Conservation (phyloP, 1,140 invertebrate genomes). For the Kradibia gibbosae region DNA sequence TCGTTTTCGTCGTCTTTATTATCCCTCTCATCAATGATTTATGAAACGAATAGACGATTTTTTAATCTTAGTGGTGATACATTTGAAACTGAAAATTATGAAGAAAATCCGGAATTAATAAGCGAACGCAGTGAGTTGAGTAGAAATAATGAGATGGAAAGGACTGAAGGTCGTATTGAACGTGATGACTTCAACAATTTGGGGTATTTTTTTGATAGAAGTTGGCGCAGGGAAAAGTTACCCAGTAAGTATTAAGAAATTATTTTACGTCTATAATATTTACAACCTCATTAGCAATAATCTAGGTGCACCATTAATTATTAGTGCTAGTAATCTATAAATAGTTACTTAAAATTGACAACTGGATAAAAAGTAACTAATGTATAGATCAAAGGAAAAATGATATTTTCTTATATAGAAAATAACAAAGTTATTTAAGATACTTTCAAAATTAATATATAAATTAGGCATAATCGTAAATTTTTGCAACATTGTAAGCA, state of each 20-base stretch:
- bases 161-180: slow-evolving; percentile 35
- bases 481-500: too few species aligned
- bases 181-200: slow-evolving; percentile 61
- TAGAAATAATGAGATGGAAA: slow-evolving; percentile 37
- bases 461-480: too few species aligned
- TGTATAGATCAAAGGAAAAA: not conserved
- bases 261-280: not conserved
- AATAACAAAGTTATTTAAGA: too few species aligned
- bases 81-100: slow-evolving; percentile 58
- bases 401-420: not conserved
- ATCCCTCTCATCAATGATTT: slow-evolving; percentile 38
- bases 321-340: not conserved
- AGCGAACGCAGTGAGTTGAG: slow-evolving; percentile 50
- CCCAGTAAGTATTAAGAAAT: slow-evolving; percentile 56
- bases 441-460: too few species aligned
- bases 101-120: slow-evolving; percentile 53
- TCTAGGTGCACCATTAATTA: not conserved
- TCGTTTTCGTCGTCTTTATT: not conserved
- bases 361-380: not conserved
- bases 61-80: slow-evolving; percentile 73
- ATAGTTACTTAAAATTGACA: not conserved
- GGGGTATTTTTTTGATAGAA: slow-evolving; percentile 70
- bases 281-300: not conserved
- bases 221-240: slow-evolving; percentile 66
- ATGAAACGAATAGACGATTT: slow-evolving; percentile 51